Conservation (phyloP, 2,797 vertebrate genomes). For the Sciurus carolinensis region DNA sequence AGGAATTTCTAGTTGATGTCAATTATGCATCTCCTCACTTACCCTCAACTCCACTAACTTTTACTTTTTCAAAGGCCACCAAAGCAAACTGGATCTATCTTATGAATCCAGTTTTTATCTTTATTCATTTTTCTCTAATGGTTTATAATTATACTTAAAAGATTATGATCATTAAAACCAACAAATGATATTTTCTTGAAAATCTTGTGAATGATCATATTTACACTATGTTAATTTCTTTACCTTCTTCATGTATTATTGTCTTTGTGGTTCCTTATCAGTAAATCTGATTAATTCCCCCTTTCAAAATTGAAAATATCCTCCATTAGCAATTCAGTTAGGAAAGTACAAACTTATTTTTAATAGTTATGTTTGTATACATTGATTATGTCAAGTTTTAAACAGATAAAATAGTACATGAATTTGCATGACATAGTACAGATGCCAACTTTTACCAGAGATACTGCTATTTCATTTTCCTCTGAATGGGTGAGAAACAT, state of each 20-base stretch:
- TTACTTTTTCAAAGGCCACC: constrained; percentile 28
- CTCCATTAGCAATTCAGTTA: too few relatives aligned
- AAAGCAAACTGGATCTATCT: neutral
- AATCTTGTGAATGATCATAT: neutral
- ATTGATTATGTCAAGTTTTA: neutral
- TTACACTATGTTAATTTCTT: neutral
- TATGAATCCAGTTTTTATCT: constrained; percentile 22
- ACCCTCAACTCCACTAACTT: constrained; percentile 15
- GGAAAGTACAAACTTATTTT: neutral
- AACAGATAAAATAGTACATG: neutral
- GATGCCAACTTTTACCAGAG: constrained; percentile 23
- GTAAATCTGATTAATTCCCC: neutral
- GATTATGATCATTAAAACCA: constrained; percentile 29
- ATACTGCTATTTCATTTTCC: constrained; percentile 27
- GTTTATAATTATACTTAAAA: constrained; percentile 44
- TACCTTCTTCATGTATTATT: neutral
- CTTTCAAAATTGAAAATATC: constrained; percentile 29
- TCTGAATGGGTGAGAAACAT: constrained; percentile 22
- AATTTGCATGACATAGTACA: neutral
- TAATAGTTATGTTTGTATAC: neutral
- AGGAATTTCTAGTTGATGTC: neutral
- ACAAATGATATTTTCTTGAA: neutral
- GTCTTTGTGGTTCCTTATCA: neutral
- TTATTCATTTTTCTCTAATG: constrained; percentile 19
- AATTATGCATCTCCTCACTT: constrained; percentile 31